phyloP scores from a whole-genome alignment of 2,888 invertebrate species.

The Elgonia sp. region DNA sequence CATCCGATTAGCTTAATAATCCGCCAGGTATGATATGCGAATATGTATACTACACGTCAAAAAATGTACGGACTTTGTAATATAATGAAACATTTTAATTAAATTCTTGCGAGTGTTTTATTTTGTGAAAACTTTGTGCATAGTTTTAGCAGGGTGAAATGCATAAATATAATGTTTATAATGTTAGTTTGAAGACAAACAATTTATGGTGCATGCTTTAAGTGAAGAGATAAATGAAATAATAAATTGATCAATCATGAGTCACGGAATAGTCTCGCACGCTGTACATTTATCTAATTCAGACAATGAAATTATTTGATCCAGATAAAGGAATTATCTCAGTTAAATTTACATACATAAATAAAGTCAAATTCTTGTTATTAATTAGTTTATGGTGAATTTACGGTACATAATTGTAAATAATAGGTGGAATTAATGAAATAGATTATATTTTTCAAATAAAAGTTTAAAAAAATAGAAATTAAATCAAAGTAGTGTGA shows the following conservation, averaged over 20 bases:
- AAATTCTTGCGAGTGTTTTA: no score
- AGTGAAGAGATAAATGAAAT: constrained; percentile 32
- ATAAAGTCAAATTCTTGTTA: background rate
- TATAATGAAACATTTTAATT: background rate
- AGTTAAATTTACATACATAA: constrained; percentile 5
- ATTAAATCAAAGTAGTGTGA: no score
- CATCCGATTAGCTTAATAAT: constrained; percentile 56
- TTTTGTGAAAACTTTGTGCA: no score
- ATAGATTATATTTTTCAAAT: no score
- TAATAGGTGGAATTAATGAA: no score
- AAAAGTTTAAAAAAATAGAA: no score
- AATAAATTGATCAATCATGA: constrained; percentile 66
- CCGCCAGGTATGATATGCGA: background rate
- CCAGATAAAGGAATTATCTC: constrained; percentile 45
- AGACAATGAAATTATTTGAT: constrained; percentile 49
- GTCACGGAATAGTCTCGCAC: constrained; percentile 40
- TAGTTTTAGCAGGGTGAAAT: no score
- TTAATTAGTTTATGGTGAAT: background rate
- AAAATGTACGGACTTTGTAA: background rate
- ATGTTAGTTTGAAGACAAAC: background rate
- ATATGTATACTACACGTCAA: background rate
- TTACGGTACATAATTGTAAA: no score
- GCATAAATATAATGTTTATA: no score
- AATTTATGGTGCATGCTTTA: background rate
- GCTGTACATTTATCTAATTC: constrained; percentile 44